A percentile compares a stretch with the other conserved stretches of the same genome.
Conservation (phyloP, 2,888 invertebrate genomes). For the Caenorhabditis uteleia region DNA sequence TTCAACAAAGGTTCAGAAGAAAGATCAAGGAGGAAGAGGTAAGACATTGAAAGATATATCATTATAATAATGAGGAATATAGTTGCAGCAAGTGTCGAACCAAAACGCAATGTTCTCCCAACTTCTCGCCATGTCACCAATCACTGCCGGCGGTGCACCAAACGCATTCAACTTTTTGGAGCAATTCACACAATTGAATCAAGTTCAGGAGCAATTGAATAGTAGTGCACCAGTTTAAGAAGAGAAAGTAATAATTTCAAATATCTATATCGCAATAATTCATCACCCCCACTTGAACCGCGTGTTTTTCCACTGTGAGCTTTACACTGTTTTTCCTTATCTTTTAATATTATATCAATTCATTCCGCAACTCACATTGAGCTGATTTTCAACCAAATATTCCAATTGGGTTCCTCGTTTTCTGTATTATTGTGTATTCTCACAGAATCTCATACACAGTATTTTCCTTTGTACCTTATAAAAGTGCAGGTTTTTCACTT, state of each 20-base stretch:
- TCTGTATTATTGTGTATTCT: neutral
- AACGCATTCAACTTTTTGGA: constrained; percentile 45
- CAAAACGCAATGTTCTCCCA: constrained; percentile 42
- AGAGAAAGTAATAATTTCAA: neutral
- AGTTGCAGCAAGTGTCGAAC: constrained; percentile 11
- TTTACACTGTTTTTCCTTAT: too few relatives aligned
- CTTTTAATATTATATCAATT: too few relatives aligned
- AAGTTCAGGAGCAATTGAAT: constrained; percentile 44
- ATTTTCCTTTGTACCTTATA: neutral
- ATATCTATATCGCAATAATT: neutral
- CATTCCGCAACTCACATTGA: neutral
- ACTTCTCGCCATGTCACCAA: constrained; percentile 28
- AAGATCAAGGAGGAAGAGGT: constrained; percentile 55
- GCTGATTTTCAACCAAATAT: neutral
- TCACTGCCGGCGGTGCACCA: constrained; percentile 8
- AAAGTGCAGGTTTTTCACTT: neutral
- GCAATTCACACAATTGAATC: constrained; percentile 46
- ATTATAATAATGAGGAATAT: neutral
- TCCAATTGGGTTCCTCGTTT: neutral
- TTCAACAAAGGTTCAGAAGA: constrained; percentile 67
- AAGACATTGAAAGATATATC: constrained; percentile 1
- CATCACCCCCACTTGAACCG: constrained; percentile 1
- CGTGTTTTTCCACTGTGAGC: constrained; percentile 30
- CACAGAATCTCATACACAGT: neutral
- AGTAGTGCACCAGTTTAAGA: constrained; percentile 28